These are phyloP conservation scores for Pseudolycoriella hygida DNA, from an alignment of 2,888 invertebrate species.

Conservation along the genomic window DNA sequence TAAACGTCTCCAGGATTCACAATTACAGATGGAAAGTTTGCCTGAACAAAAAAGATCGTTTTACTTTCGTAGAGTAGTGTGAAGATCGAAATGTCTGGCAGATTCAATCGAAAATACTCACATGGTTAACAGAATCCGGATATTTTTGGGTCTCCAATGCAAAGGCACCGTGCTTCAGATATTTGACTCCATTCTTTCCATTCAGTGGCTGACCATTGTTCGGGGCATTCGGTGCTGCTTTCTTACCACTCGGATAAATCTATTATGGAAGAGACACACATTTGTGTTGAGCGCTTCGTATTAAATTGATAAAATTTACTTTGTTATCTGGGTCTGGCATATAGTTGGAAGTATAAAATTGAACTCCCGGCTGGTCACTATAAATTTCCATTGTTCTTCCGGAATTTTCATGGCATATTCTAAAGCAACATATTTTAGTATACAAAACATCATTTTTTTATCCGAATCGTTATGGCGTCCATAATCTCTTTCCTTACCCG, in stretches of 20 bases:
- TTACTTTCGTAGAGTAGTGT: constrained; percentile 8
- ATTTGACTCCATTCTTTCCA: constrained; percentile 53
- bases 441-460: background rate
- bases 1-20: constrained; percentile 56
- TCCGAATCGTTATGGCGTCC: background rate
- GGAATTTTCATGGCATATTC: constrained; percentile 43
- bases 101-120: constrained; percentile 27
- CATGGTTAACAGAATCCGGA: constrained; percentile 78
- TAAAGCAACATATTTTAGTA: constrained; percentile 16
- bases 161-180: constrained; percentile 62
- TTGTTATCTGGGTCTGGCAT: constrained; percentile 42
- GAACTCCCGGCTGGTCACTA: constrained; percentile 78
- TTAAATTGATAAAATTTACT: too few relatives aligned
- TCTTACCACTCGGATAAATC: constrained; percentile 10
- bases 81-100: constrained; percentile 7
- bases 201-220: constrained; percentile 24
- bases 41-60: constrained; percentile 27
- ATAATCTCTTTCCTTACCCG: constrained; percentile 25
- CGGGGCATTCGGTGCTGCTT: constrained; percentile 15
- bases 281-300: too few relatives aligned
- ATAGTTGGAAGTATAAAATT: constrained; percentile 71
- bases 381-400: constrained; percentile 65
- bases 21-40: constrained; percentile 55
- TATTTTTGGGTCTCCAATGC: constrained; percentile 86
- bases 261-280: constrained; percentile 1